A percentile compares a stretch with the other conserved stretches of the same genome.
phyloP scores from a whole-genome alignment of 2,888 invertebrate genomes.

The Drosophila nr. perissopoda region DNA sequence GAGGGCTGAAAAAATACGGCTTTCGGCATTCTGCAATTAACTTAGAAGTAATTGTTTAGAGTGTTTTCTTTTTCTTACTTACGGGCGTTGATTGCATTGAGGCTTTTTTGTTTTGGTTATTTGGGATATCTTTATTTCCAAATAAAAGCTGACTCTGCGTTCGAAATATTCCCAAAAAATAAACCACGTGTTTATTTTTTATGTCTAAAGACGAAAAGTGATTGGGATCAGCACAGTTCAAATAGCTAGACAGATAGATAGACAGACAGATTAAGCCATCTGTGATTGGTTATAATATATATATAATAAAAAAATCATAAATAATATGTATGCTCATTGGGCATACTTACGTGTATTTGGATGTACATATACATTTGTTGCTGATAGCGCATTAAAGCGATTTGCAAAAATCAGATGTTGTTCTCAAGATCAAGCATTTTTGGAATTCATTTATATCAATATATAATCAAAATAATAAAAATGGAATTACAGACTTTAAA shows the following conservation, averaged over 20 bases:
- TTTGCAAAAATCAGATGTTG: not conserved
- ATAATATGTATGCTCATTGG: not conserved
- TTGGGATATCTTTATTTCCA: not conserved
- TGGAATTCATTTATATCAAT: no score
- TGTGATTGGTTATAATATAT: not conserved
- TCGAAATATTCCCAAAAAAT: not conserved
- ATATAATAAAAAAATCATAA: not conserved
- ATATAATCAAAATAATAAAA: not conserved
- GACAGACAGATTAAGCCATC: not conserved
- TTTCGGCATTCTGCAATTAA: not conserved
- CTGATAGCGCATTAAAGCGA: not conserved
- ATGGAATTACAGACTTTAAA: not conserved
- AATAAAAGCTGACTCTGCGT: not conserved
- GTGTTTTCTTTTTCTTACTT: not conserved
- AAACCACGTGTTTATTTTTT: no score
- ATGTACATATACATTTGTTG: not conserved
- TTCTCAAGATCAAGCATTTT: not conserved
- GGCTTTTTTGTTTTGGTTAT: not conserved
- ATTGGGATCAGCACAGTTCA: conserved; percentile 1
- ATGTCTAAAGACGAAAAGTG: no score
- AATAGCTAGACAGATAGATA: not conserved
- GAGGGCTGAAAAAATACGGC: not conserved
- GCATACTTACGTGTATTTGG: not conserved
- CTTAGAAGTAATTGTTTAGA: conserved; percentile 1
- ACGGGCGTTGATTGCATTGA: not conserved